phyloP scores from a whole-genome alignment of 2,888 invertebrate species.

The Antitype chi region DNA sequence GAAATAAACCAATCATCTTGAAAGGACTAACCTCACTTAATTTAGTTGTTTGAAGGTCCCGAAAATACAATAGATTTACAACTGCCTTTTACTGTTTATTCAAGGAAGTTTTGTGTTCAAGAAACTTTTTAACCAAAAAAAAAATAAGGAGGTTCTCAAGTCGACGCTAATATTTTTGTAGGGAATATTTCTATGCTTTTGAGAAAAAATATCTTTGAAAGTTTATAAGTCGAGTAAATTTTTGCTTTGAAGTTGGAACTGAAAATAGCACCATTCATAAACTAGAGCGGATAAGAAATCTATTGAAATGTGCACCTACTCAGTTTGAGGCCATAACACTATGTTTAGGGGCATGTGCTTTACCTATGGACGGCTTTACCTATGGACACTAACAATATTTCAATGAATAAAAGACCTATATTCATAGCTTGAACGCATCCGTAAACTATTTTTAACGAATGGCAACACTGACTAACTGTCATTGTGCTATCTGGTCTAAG shows the following conservation, averaged over 20 bases:
- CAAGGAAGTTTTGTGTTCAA: neutral
- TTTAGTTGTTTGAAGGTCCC: slow-evolving; percentile 25
- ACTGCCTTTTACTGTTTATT: slow-evolving; percentile 7
- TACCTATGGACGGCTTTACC: too few species aligned
- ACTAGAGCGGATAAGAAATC: neutral
- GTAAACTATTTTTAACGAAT: too few species aligned
- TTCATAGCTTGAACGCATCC: too few species aligned
- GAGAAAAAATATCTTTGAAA: neutral
- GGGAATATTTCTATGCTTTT: neutral
- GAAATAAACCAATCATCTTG: slow-evolving; percentile 58
- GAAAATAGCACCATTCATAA: neutral
- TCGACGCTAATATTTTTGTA: neutral
- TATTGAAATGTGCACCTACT: neutral
- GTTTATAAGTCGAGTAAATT: neutral
- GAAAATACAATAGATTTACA: slow-evolving; percentile 24
- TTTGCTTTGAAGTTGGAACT: neutral
- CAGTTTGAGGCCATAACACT: neutral
- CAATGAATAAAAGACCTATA: too few species aligned
- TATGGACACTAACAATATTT: too few species aligned
- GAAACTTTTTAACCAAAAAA: neutral
- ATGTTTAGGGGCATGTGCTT: too few species aligned
- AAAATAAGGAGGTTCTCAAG: neutral
- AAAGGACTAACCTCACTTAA: slow-evolving; percentile 38
- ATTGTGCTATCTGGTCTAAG: too few species aligned
- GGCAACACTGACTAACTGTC: too few species aligned